Evolutionary conservation across 1,140 invertebrate genomes (phyloP).

Genomic region (Brachionus sp.): DNA sequence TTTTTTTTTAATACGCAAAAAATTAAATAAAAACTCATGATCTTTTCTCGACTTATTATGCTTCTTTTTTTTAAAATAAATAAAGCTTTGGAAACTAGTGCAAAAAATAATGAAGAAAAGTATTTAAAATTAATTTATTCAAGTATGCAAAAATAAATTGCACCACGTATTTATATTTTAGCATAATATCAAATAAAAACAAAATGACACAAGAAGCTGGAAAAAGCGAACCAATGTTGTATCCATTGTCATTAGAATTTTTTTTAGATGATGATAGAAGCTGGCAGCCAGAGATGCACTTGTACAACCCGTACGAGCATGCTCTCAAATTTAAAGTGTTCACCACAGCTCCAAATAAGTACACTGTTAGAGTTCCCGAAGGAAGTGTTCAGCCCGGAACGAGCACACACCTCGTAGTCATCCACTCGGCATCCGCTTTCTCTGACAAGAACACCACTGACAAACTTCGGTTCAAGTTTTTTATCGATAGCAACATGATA

Average conservation of each 20-base stretch:
- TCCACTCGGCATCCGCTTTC: not conserved
- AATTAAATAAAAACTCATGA: not conserved
- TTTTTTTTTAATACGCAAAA: not conserved
- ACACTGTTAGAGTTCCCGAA: conserved; percentile 75
- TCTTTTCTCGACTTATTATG: not conserved
- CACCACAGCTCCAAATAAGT: conserved; percentile 74
- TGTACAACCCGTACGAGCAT: conserved; percentile 85
- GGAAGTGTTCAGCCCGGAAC: conserved; percentile 72
- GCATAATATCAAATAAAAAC: not conserved
- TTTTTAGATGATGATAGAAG: conserved; percentile 71
- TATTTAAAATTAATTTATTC: not conserved
- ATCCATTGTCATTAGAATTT: conserved; percentile 73
- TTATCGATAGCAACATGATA: not conserved
- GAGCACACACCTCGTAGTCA: conserved; percentile 68
- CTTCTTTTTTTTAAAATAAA: not conserved
- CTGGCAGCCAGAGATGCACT: conserved; percentile 75
- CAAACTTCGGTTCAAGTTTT: conserved; percentile 14
- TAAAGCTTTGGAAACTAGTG: not conserved
- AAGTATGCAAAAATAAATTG: not conserved
- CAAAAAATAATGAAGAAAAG: not conserved
- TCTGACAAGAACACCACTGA: not conserved
- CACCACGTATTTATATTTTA: not conserved
- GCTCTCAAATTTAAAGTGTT: conserved; percentile 77
- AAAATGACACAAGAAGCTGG: conserved; percentile 8
- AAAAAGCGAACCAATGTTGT: conserved; percentile 71